phyloP scores from a whole-genome alignment of 2,888 invertebrate species.

The Cacoxenus indagator region DNA sequence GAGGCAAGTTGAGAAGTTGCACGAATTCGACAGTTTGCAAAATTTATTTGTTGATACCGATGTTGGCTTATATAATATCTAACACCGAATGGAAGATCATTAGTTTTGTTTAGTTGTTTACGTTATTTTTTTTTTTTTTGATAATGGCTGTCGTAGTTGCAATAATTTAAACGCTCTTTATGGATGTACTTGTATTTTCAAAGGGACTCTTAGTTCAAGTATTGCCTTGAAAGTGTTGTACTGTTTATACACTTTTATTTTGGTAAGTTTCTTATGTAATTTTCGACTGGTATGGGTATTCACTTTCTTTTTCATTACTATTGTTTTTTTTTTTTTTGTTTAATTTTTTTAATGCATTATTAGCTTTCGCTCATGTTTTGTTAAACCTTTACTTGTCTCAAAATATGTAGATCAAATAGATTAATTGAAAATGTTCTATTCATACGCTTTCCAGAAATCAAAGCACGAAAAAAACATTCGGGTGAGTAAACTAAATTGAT shows the following conservation, averaged over 20 bases:
- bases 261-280: slow-evolving; percentile 50
- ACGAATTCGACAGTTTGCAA: slow-evolving; percentile 42
- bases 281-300: too few relatives aligned
- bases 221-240: slow-evolving; percentile 12
- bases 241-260: slow-evolving; percentile 23
- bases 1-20: slow-evolving; percentile 68
- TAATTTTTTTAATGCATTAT: not conserved
- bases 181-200: slow-evolving; percentile 20
- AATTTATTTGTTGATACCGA: slow-evolving; percentile 39
- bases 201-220: slow-evolving; percentile 38
- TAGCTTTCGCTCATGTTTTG: not conserved
- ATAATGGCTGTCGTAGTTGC: slow-evolving; percentile 25
- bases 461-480: slow-evolving; percentile 80
- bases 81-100: too few relatives aligned
- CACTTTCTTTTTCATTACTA: slow-evolving; percentile 32
- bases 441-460: slow-evolving; percentile 75
- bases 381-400: not conserved
- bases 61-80: slow-evolving; percentile 5
- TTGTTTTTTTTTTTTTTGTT: not conserved
- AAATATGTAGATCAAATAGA: not conserved
- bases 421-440: not conserved
- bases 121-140: slow-evolving; percentile 2
- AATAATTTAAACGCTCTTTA: slow-evolving; percentile 27
- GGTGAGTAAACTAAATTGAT: slow-evolving; percentile 71
- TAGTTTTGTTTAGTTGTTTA: too few relatives aligned